phyloP scores from a whole-genome alignment of 1,140 invertebrate genomes.

The Druon quercuslanigerum region DNA sequence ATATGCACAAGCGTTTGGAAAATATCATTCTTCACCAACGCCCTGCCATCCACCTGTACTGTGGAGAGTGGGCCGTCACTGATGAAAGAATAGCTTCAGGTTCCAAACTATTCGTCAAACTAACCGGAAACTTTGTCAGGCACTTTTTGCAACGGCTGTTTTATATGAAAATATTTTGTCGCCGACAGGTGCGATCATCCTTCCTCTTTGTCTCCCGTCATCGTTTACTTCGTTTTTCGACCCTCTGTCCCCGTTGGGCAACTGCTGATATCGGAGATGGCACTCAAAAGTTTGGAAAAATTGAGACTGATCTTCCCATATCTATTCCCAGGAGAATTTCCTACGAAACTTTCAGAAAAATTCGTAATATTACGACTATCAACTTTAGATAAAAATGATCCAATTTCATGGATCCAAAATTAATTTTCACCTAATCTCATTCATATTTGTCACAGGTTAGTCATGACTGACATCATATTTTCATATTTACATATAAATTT shows the following conservation, averaged over 20 bases:
- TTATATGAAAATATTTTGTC: constrained; percentile 51
- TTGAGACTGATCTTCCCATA: constrained; percentile 52
- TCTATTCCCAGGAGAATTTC: background rate
- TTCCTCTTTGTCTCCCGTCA: constrained; percentile 32
- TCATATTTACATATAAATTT: too few species aligned
- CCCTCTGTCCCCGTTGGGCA: constrained; percentile 28
- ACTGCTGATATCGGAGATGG: constrained; percentile 43
- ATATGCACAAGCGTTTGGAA: constrained; percentile 56
- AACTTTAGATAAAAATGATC: too few species aligned
- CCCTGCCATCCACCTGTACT: constrained; percentile 42
- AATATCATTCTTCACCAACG: constrained; percentile 54
- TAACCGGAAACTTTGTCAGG: constrained; percentile 54
- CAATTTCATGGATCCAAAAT: too few species aligned
- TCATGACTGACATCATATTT: too few species aligned
- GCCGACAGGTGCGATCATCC: constrained; percentile 34
- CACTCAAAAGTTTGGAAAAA: constrained; percentile 55
- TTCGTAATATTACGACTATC: too few species aligned
- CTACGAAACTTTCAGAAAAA: background rate
- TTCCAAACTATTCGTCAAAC: constrained; percentile 61
- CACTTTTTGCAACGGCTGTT: constrained; percentile 45
- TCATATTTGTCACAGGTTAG: too few species aligned
- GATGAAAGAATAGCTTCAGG: constrained; percentile 49
- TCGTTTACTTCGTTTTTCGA: background rate
- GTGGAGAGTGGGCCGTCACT: background rate
- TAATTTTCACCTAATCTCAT: too few species aligned